Evolutionary conservation across 2,888 invertebrate genomes (phyloP).

Genomic region (Megaustenia siamemsis): DNA sequence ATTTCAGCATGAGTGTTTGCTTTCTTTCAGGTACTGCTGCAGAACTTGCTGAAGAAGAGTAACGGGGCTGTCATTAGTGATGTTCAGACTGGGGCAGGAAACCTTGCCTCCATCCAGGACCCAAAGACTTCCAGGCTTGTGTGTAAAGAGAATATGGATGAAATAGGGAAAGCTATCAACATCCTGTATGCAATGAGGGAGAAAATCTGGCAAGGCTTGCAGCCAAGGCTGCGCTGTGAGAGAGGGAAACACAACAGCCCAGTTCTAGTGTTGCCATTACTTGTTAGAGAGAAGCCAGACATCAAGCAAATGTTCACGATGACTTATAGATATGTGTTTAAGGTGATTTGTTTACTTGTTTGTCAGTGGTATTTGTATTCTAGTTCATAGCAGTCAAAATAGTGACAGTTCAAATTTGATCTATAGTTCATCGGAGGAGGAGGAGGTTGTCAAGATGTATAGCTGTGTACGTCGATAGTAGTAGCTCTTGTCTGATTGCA

Average conservation of each 20-base stretch:
- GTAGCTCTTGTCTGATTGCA: no score
- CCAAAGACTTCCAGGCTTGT: slow-evolving; percentile 50
- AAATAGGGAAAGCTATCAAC: slow-evolving; percentile 60
- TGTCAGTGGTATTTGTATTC: no score
- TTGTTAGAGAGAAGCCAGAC: slow-evolving; percentile 64
- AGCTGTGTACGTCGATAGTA: no score
- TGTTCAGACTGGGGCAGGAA: slow-evolving; percentile 46
- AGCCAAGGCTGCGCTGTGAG: slow-evolving; percentile 73
- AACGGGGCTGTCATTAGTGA: slow-evolving; percentile 38
- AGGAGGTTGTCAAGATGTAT: no score
- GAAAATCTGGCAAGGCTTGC: slow-evolving; percentile 69
- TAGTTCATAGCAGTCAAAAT: no score
- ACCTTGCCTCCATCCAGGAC: slow-evolving; percentile 27
- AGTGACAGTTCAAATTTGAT: no score
- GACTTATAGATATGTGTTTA: slow-evolving; percentile 65
- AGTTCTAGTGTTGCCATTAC: slow-evolving; percentile 74
- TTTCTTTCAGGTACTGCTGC: slow-evolving; percentile 54
- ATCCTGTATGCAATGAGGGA: slow-evolving; percentile 70
- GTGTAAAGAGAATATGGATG: slow-evolving; percentile 56
- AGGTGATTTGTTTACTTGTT: slow-evolving; percentile 44
- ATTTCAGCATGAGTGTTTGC: no score
- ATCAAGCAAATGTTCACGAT: slow-evolving; percentile 69
- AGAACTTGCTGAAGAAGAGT: slow-evolving; percentile 55
- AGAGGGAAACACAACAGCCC: slow-evolving; percentile 77
- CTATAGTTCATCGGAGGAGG: no score